These are phyloP conservation scores for Eupelmus urozonus DNA, from an alignment of 2,888 invertebrate species.

Conservation along the genomic window DNA sequence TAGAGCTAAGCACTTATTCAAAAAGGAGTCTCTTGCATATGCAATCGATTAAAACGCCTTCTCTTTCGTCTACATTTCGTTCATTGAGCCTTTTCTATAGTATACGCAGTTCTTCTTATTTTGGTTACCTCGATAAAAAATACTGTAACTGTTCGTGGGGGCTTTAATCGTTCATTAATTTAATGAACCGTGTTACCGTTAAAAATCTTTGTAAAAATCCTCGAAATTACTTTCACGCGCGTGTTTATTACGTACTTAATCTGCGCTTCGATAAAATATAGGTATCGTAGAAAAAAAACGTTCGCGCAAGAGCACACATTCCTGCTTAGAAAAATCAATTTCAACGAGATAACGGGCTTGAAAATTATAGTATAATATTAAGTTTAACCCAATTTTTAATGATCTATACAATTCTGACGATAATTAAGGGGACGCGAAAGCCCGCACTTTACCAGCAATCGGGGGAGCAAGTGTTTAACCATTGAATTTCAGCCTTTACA, in stretches of 20 bases:
- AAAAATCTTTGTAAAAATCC: background rate
- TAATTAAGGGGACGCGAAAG: too few relatives aligned
- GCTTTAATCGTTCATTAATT: background rate
- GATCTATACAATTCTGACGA: too few relatives aligned
- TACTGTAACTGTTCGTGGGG: background rate
- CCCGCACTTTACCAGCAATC: too few relatives aligned
- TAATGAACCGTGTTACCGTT: background rate
- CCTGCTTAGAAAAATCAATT: too few relatives aligned
- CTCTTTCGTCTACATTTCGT: background rate
- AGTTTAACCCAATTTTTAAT: too few relatives aligned
- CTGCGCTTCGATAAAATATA: background rate
- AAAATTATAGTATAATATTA: too few relatives aligned
- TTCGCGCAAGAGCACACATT: too few relatives aligned
- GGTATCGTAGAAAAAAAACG: too few relatives aligned
- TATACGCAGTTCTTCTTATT: background rate
- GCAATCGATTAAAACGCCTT: background rate
- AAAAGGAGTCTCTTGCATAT: background rate
- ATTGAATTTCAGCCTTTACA: too few relatives aligned
- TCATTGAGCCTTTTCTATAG: background rate
- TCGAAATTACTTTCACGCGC: background rate
- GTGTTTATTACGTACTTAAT: background rate
- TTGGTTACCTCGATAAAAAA: background rate
- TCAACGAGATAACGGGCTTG: too few relatives aligned
- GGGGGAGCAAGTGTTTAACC: too few relatives aligned
- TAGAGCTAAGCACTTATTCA: slow-evolving; percentile 26